Evolutionary conservation across 1,140 invertebrate genomes (phyloP).

Genomic region (Micrasema longulum): DNA sequence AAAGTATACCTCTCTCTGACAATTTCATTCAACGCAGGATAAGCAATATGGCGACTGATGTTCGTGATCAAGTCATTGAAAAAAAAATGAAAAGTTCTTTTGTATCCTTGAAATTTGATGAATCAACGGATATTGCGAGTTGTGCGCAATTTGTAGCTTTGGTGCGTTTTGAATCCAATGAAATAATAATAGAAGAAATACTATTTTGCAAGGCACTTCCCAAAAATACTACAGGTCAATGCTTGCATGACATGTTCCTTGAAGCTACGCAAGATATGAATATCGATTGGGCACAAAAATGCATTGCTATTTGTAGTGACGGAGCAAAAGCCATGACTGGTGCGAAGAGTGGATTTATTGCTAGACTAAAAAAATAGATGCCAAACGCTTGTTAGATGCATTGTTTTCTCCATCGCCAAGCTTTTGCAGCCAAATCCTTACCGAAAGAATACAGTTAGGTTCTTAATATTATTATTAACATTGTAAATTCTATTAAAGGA

Average conservation of each 20-base stretch:
- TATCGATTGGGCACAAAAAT: background rate
- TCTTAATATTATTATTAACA: too few species aligned
- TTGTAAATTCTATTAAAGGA: too few species aligned
- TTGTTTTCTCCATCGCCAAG: background rate
- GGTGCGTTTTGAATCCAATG: background rate
- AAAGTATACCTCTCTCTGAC: too few species aligned
- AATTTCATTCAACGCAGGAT: background rate
- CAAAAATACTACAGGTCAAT: background rate
- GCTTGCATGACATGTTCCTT: conserved; percentile 6
- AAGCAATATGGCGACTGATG: conserved; percentile 6
- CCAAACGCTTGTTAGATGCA: conserved; percentile 8
- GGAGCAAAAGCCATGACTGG: conserved; percentile 6
- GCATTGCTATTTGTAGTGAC: conserved; percentile 8
- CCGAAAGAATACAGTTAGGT: too few species aligned
- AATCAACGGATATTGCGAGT: conserved; percentile 8
- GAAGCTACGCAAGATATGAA: conserved; percentile 1
- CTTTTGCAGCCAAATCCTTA: too few species aligned
- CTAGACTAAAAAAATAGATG: background rate
- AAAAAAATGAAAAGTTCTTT: conserved; percentile 2
- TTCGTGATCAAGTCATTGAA: conserved; percentile 4
- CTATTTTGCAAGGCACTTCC: background rate
- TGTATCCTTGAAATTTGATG: conserved; percentile 1
- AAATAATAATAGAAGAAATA: conserved; percentile 2
- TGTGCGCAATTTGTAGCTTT: too few species aligned
- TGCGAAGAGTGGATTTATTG: background rate